A percentile compares a stretch with the other conserved stretches of the same genome.
Evolutionary conservation across 2,797 vertebrate genomes (phyloP).

Genomic region (Thunnus albacares): DNA sequence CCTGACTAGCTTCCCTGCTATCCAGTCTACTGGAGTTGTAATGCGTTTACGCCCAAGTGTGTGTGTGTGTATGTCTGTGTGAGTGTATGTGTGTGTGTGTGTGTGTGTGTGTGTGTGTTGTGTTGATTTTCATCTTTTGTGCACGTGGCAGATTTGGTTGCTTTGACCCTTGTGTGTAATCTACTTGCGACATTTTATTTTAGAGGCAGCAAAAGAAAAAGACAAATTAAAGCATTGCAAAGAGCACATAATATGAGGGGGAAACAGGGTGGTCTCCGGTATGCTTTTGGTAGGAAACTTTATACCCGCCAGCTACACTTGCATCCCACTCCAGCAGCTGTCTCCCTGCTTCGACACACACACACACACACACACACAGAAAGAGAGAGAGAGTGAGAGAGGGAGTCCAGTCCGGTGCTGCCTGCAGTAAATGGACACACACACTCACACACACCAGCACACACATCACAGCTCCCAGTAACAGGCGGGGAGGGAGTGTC

Average conservation of each 20-base stretch:
- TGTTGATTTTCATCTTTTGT: constrained; percentile 65
- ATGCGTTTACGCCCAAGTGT: constrained; percentile 77
- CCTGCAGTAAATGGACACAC: constrained; percentile 64
- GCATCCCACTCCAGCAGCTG: constrained; percentile 80
- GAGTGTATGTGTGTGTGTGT: constrained; percentile 45
- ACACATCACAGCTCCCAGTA: constrained; percentile 39
- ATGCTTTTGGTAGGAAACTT: constrained; percentile 75
- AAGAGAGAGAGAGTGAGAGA: no score
- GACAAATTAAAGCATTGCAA: constrained; percentile 13
- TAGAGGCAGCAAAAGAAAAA: background rate
- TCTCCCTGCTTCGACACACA: constrained; percentile 63
- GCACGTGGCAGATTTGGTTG: constrained; percentile 72
- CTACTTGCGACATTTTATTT: background rate
- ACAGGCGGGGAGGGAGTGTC: constrained; percentile 75
- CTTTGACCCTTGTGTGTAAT: constrained; percentile 22
- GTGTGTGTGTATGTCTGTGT: constrained; percentile 21
- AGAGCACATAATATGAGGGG: background rate
- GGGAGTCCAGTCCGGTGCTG: constrained; percentile 43
- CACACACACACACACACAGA: constrained; percentile 11
- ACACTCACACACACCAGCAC: constrained; percentile 29
- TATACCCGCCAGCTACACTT: constrained; percentile 75
- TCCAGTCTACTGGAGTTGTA: constrained; percentile 48
- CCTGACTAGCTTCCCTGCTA: constrained; percentile 64
- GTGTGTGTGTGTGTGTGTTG: constrained; percentile 55
- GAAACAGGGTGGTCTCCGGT: constrained; percentile 63